A percentile compares a stretch with the other conserved stretches of the same genome.
Evolutionary conservation across 2,113 vertebrate genomes (phyloP).

Genomic region (Xiphophorus couchianus): DNA sequence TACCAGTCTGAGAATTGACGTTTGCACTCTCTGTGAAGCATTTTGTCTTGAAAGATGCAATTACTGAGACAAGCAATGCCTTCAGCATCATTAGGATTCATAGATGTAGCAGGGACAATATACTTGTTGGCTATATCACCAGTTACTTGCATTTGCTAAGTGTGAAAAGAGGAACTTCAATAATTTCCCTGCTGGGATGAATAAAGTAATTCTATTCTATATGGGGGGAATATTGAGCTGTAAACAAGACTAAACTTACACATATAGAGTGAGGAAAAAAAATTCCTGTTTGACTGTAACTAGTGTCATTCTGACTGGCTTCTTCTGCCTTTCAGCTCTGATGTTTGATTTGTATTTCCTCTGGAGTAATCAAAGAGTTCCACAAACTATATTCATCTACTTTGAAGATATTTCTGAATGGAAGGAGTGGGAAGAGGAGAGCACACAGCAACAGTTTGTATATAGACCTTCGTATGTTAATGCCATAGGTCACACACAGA

Average conservation of each 20-base stretch:
- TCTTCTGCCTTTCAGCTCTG: slow-evolving; percentile 14
- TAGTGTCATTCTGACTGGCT: neutral
- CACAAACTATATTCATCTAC: neutral
- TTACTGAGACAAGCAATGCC: slow-evolving; percentile 55
- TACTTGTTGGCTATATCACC: slow-evolving; percentile 36
- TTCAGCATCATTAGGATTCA: slow-evolving; percentile 52
- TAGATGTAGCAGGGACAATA: slow-evolving; percentile 37
- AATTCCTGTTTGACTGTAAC: neutral
- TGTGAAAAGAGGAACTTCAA: neutral
- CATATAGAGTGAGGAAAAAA: neutral
- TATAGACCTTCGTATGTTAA: neutral
- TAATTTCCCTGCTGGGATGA: too few relatives aligned
- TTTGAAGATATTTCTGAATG: neutral
- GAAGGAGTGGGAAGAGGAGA: neutral
- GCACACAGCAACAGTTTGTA: neutral
- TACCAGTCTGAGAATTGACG: slow-evolving; percentile 52
- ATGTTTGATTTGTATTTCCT: slow-evolving; percentile 17
- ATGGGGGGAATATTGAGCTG: slow-evolving; percentile 1
- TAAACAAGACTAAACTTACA: neutral
- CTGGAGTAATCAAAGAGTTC: neutral
- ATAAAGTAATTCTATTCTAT: too few relatives aligned
- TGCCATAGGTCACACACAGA: too few relatives aligned
- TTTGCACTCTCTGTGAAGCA: slow-evolving; percentile 41
- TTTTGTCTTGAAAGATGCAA: slow-evolving; percentile 57
- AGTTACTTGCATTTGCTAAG: slow-evolving; percentile 17